These are phyloP conservation scores for Diloba caeruleocephala DNA, from an alignment of 2,888 invertebrate genomes.

Conservation along the genomic window DNA sequence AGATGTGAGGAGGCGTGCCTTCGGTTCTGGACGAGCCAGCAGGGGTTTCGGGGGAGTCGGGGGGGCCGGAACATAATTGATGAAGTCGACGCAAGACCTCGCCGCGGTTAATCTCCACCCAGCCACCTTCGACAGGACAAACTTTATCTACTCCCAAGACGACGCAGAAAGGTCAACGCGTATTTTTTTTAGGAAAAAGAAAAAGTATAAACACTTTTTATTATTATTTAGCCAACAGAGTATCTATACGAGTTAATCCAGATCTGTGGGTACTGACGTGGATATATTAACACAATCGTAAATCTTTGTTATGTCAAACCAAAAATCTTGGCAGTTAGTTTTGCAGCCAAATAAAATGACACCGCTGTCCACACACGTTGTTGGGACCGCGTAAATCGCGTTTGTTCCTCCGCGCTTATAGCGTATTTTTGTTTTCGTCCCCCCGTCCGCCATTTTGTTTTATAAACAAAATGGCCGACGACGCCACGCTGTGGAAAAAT, in stretches of 20 bases:
- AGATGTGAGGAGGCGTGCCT: constrained; percentile 63
- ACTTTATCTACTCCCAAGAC: constrained; percentile 69
- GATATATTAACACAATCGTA: constrained; percentile 18
- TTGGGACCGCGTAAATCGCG: too few relatives aligned
- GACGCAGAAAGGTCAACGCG: constrained; percentile 58
- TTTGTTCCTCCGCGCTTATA: too few relatives aligned
- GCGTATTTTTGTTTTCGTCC: too few relatives aligned
- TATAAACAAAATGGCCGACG: too few relatives aligned
- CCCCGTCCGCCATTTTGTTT: too few relatives aligned
- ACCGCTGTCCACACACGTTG: constrained; percentile 2
- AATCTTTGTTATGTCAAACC: constrained; percentile 25
- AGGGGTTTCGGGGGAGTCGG: constrained; percentile 42
- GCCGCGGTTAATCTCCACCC: constrained; percentile 70
- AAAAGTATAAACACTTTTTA: constrained; percentile 50
- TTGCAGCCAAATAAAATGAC: constrained; percentile 20
- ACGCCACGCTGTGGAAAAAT: too few relatives aligned
- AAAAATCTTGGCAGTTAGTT: constrained; percentile 21
- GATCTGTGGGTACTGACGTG: not conserved
- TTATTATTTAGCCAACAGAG: constrained; percentile 30
- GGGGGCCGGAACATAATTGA: constrained; percentile 76
- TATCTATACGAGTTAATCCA: constrained; percentile 4
- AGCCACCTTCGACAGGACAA: constrained; percentile 69
- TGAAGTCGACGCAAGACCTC: constrained; percentile 76
- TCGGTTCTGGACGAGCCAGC: constrained; percentile 55
- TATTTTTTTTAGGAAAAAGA: constrained; percentile 54